Conservation (phyloP, 2,113 vertebrate genomes). For the Onychostoma macrolepis region DNA sequence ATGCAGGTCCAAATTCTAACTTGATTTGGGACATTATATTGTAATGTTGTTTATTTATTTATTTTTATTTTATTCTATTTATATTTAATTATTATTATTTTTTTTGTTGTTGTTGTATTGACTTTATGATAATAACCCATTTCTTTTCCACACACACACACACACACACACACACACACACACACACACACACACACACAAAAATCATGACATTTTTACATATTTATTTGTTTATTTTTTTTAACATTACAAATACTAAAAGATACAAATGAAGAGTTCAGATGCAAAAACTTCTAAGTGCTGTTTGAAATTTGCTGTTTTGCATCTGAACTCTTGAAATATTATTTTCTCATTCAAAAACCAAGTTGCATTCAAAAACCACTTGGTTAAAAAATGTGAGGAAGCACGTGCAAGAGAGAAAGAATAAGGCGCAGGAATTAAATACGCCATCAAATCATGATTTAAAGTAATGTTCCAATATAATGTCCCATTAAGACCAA, state of each 20-base stretch:
- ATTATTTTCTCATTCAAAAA: too few species aligned
- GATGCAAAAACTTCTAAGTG: too few species aligned
- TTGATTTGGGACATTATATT: not conserved
- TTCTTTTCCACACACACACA: too few species aligned
- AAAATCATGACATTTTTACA: too few species aligned
- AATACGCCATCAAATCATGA: constrained; percentile 14
- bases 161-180: too few species aligned
- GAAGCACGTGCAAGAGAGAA: not conserved
- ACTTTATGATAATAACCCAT: not conserved
- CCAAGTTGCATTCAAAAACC: not conserved
- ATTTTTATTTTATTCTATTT: not conserved
- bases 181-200: too few species aligned
- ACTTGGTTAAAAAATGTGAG: not conserved
- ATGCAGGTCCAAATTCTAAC: not conserved
- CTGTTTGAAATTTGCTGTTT: too few species aligned
- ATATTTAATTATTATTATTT: not conserved
- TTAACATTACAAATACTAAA: too few species aligned
- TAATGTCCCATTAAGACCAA: constrained; percentile 18
- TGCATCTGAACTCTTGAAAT: too few species aligned
- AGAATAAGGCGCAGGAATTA: not conserved
- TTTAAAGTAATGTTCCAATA: not conserved
- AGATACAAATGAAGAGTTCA: too few species aligned
- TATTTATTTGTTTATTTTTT: too few species aligned
- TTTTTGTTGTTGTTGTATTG: not conserved
- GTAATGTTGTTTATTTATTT: not conserved